Percentiles rank a stretch among this genome's conserved stretches.
phyloP scores from a whole-genome alignment of 2,888 invertebrate genomes.

The Pycnomerus fuliginosus region DNA sequence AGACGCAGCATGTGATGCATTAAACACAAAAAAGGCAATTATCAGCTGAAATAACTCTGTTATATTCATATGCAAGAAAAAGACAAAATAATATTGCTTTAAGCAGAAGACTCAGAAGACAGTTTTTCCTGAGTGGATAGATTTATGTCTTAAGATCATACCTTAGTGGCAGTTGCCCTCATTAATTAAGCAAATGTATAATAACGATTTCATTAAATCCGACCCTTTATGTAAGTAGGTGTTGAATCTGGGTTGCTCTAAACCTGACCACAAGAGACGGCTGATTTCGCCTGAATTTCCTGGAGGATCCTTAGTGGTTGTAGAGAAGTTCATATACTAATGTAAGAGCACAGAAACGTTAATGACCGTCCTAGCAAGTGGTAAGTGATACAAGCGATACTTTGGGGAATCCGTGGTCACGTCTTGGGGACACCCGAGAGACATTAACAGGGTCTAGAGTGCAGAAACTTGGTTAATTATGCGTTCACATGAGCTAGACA shows the following conservation, averaged over 20 bases:
- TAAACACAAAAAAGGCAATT: constrained; percentile 19
- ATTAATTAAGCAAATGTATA: no score
- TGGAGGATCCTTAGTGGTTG: constrained; percentile 24
- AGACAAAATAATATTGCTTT: no score
- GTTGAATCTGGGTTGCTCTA: constrained; percentile 14
- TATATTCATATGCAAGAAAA: no score
- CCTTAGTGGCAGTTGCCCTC: no score
- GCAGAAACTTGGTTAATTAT: constrained; percentile 48
- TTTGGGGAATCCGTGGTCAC: constrained; percentile 47
- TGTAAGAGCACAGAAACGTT: constrained; percentile 27
- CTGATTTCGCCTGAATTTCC: constrained; percentile 14
- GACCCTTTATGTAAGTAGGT: no score
- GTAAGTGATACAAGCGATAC: constrained; percentile 52
- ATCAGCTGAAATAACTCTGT: constrained; percentile 21
- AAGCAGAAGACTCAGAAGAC: no score
- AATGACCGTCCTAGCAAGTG: constrained; percentile 37
- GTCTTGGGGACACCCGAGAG: constrained; percentile 43
- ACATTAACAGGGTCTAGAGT: constrained; percentile 41
- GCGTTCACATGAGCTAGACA: constrained; percentile 42
- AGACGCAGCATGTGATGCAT: constrained; percentile 22
- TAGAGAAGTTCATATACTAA: constrained; percentile 28
- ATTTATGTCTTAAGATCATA: no score
- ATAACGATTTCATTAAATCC: no score
- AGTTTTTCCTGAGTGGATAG: no score
- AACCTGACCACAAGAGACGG: constrained; percentile 11